phyloP scores from a whole-genome alignment of 2,113 vertebrate genomes.

The Paradoxurus hermaphroditus region DNA sequence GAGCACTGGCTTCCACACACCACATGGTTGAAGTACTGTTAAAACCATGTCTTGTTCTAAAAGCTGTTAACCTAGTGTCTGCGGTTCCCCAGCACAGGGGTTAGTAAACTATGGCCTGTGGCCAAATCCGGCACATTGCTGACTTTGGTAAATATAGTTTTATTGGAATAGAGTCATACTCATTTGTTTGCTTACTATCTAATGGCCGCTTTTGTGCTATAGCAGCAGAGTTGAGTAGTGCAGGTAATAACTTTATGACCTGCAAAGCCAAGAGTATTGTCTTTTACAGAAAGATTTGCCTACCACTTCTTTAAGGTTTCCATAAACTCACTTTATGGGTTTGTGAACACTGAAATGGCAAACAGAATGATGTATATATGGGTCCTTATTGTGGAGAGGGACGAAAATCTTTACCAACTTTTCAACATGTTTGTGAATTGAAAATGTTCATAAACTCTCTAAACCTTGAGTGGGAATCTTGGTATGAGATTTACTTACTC shows the following conservation, averaged over 20 bases:
- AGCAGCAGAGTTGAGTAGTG: neutral
- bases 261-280: neutral
- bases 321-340: neutral
- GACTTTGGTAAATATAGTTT: neutral
- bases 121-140: neutral
- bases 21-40: neutral
- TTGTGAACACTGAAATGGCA: neutral
- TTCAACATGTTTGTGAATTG: neutral
- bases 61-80: neutral
- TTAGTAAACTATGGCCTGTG: neutral
- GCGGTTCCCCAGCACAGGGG: neutral
- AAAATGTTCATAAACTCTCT: neutral
- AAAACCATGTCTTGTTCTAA: neutral
- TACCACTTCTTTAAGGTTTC: neutral
- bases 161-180: neutral
- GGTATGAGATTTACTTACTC: neutral
- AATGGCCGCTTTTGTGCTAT: neutral
- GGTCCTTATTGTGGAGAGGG: neutral
- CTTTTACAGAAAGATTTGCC: neutral
- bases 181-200: neutral
- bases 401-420: neutral
- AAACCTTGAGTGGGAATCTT: neutral
- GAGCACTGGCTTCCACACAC: neutral
- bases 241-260: neutral
- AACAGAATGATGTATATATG: neutral